Conservation (phyloP, 2,113 vertebrate genomes). For the Cochlearius cochlearius region DNA sequence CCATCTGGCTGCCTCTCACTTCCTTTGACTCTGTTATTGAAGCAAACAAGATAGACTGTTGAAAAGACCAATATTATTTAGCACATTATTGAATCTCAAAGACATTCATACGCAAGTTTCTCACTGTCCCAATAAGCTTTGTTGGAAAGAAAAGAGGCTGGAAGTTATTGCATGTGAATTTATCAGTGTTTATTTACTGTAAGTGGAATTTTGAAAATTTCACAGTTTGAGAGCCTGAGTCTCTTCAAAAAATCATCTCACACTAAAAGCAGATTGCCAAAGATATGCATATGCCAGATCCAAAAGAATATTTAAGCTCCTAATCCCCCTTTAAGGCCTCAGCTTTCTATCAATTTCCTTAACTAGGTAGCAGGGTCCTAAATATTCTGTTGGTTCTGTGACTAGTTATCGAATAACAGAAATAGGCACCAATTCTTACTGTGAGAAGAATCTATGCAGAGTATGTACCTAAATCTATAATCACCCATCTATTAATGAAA, state of each 20-base stretch:
- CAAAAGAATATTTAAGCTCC: neutral
- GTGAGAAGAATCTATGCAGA: neutral
- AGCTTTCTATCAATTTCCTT: neutral
- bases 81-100: slow-evolving; percentile 44
- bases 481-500: neutral
- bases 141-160: neutral
- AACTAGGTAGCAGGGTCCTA: neutral
- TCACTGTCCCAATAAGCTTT: slow-evolving; percentile 25
- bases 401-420: neutral
- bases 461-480: neutral
- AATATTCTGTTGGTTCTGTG: neutral
- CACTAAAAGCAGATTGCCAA: neutral
- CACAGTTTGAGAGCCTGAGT: neutral
- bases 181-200: neutral
- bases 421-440: neutral
- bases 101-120: slow-evolving; percentile 28
- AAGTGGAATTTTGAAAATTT: neutral
- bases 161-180: neutral
- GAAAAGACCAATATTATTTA: slow-evolving; percentile 53
- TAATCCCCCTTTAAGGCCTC: neutral
- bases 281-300: neutral
- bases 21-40: slow-evolving; percentile 37
- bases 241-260: neutral
- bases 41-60: slow-evolving; percentile 44
- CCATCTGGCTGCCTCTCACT: slow-evolving; percentile 46